A percentile compares a stretch with the other conserved stretches of the same genome.
Evolutionary conservation across 2,888 invertebrate species (phyloP).

Genomic region (Caenorhabditis drosophilae): DNA sequence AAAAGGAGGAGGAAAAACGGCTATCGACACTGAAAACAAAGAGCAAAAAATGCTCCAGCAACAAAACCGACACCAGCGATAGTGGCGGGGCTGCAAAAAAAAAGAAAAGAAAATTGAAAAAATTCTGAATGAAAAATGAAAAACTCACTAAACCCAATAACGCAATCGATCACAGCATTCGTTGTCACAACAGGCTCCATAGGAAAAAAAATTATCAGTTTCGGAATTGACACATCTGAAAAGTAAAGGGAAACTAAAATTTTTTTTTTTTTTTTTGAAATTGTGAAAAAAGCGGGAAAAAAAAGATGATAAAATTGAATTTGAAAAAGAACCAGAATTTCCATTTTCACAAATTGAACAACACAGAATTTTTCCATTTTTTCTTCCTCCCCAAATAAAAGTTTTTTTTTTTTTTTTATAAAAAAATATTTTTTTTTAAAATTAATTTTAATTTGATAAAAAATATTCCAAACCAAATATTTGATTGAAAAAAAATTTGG

Average conservation of each 20-base stretch:
- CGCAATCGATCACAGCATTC: conserved; percentile 49
- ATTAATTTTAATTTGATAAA: not conserved
- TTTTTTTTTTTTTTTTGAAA: not conserved
- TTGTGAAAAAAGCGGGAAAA: no score
- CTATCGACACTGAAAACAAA: conserved; percentile 55
- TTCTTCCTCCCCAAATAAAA: no score
- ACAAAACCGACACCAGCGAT: conserved; percentile 52
- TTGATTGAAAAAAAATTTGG: no score
- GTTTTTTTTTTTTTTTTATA: not conserved
- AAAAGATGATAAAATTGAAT: no score
- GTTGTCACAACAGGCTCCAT: conserved; percentile 47
- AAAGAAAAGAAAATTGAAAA: not conserved
- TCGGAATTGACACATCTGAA: conserved; percentile 51
- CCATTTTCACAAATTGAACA: not conserved
- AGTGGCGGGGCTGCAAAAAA: conserved; percentile 47
- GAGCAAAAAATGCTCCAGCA: conserved; percentile 55
- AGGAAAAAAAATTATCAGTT: conserved; percentile 47
- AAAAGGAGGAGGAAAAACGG: not conserved
- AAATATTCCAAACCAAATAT: not conserved
- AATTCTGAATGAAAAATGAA: no score
- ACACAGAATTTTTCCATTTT: not conserved
- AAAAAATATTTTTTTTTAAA: not conserved
- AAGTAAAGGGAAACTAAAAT: not conserved
- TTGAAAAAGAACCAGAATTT: no score
- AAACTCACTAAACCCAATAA: conserved; percentile 54